These are phyloP conservation scores for Macrophya alboannulata DNA, from an alignment of 2,888 invertebrate genomes.

Conservation along the genomic window DNA sequence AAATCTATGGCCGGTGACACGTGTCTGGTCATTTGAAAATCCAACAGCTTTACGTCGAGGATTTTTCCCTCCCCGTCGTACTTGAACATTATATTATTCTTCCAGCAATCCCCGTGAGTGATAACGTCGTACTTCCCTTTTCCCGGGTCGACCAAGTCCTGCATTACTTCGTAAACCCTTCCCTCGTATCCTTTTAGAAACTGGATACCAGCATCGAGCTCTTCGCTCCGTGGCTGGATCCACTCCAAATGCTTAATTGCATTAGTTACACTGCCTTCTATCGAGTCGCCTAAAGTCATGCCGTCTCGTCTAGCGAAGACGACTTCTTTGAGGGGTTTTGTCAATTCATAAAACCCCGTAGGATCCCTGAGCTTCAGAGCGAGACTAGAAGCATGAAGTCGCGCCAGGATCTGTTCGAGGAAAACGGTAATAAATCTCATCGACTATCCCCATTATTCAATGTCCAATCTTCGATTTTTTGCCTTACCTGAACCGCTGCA, in stretches of 20 bases:
- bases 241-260: slow-evolving; percentile 65
- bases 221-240: slow-evolving; percentile 59
- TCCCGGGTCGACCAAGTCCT: slow-evolving; percentile 59
- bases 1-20: slow-evolving; percentile 70
- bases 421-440: slow-evolving; percentile 22
- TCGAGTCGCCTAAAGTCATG: slow-evolving; percentile 62
- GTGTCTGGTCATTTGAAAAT: slow-evolving; percentile 64
- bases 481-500: slow-evolving; percentile 65
- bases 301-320: slow-evolving; percentile 63
- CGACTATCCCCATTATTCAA: background rate
- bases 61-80: slow-evolving; percentile 61
- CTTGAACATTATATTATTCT: slow-evolving; percentile 72
- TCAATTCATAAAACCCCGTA: slow-evolving; percentile 62
- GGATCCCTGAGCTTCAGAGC: slow-evolving; percentile 65
- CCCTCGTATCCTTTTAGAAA: slow-evolving; percentile 59
- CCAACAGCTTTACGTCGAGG: slow-evolving; percentile 59
- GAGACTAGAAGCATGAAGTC: slow-evolving; percentile 69
- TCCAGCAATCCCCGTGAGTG: slow-evolving; percentile 73
- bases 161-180: slow-evolving; percentile 59
- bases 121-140: slow-evolving; percentile 67
- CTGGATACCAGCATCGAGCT: slow-evolving; percentile 58
- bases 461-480: background rate
- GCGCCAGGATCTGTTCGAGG: slow-evolving; percentile 67
- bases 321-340: slow-evolving; percentile 66
- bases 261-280: slow-evolving; percentile 57